Base-by-base conservation (phyloP, 2,888 invertebrate species). In the Torymus auratus region DNA sequence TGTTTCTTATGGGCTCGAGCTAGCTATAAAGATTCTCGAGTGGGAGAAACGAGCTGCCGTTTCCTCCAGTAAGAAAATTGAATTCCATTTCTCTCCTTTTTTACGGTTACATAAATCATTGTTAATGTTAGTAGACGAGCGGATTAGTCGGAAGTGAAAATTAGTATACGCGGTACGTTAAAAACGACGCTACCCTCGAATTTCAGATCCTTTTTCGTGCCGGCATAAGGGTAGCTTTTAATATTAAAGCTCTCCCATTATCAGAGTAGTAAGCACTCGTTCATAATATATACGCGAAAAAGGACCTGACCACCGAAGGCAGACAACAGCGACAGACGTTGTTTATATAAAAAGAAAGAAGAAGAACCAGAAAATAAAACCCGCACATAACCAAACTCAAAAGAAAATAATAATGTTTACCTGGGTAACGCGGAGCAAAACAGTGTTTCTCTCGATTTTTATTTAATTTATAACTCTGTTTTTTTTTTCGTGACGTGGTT, bases 341-440 rank as follows among this genome's bases (percentile, higher is more conserved):
- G n/a, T n/a, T n/a, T 41, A 41, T 41, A 15, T 1, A 55, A 20
- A 50, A 62, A 69, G 41, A 81, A 55, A 17, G 14, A 56, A 17
- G 14, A 56, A 56, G 20, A 64, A 41, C 70, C 50, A 83, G 55
- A 64, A 14, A 78, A 62, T 74, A 65, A 78, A 23, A 55, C 2
- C 41, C 41, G 41, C 41, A 41, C 41, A 41, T 28, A 41, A 4
- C 53, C 23, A 75, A 74, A 83, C 28, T 61, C 62, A 83, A 75
- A 72, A 67, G 55, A 84, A 71, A 53, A 53, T 17, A n/a, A 70
- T 28, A 74, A 70, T 67, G 13, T 87, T 90, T 90, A 90, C 90
- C 90, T 90, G 87, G 85, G 86, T 87, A 41, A 41, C 88, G 87
- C 76, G 82, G 82, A 86, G 87, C 87, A 86, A 86, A 89, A 89